phyloP scores from a whole-genome alignment of 2,888 invertebrate genomes.

The Petrolisthes manimaculis region DNA sequence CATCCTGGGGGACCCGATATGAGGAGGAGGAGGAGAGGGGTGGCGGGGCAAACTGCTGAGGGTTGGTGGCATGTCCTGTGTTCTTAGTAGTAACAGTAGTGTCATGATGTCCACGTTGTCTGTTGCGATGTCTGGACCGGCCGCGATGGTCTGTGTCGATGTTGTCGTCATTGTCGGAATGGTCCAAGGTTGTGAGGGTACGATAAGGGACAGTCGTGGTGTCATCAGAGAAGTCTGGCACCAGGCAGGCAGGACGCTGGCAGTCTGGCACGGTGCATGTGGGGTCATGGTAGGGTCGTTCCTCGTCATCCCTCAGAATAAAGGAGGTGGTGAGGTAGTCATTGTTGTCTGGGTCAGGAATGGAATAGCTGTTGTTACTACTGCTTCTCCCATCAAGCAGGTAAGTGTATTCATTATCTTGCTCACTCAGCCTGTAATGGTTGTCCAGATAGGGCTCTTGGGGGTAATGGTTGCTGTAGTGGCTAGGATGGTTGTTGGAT shows the following conservation, averaged over 20 bases:
- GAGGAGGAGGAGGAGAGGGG: conserved; percentile 14
- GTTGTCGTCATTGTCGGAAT: conserved; percentile 42
- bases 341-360: conserved; percentile 45
- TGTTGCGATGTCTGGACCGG: conserved; percentile 43
- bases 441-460: conserved; percentile 40
- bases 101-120: not conserved
- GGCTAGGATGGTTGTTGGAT: not conserved
- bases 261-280: conserved; percentile 51
- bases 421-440: conserved; percentile 38
- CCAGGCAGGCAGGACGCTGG: conserved; percentile 46
- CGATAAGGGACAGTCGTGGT: conserved; percentile 51
- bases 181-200: conserved; percentile 44
- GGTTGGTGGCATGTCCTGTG: conserved; percentile 37
- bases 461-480: conserved; percentile 17
- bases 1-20: conserved; percentile 31
- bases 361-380: conserved; percentile 37
- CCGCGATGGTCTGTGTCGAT: conserved; percentile 27
- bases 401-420: conserved; percentile 48
- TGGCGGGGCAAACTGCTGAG: conserved; percentile 35
- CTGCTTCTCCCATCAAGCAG: conserved; percentile 21
- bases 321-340: conserved; percentile 53
- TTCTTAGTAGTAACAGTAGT: not conserved
- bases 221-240: conserved; percentile 54
- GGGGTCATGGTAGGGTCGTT: conserved; percentile 53
- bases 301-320: conserved; percentile 32